Evolutionary conservation across 1,140 invertebrate species (phyloP), one percentile per base, ranked within the genome.

Genomic region (Bombus superbus): DNA sequence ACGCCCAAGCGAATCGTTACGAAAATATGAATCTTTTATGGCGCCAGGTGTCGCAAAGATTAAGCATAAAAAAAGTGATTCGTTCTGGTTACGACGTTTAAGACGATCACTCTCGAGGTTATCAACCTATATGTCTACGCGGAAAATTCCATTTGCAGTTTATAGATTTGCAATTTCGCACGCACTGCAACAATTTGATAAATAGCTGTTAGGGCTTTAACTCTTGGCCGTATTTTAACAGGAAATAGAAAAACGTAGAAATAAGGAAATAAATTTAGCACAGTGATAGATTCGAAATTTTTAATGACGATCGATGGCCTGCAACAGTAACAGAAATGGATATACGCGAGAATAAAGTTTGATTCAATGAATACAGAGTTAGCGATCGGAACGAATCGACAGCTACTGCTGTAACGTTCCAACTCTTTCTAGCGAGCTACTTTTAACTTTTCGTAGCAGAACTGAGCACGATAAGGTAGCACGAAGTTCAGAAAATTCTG

Each of bases 1-100:
- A 73, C 15, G 42, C 9, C 15, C 2, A 15, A 10, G n/a, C 28
- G 28, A 68, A 42, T 59, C 38, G 57, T 77, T 77, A 13, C 1
- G 28, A 25, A 77, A 62, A 77, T 62, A 77, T 40, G 75, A 77
- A 77, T 77, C 44, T 28, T 59, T 77, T 77, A 38, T 71, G 35
- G 28, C 69, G 40, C 2, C 9, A 22, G 35, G 68, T 69, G 69
- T 71, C 69, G 28, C 69, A 13, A 71, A 38, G 66, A 68, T 68
- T 68, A 68, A 35, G 18, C 35, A 38, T 68, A 25, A 68, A 68
- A 68, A 38, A 18, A 38, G 35, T 68, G 66, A 38, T 68, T 68
- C 6, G 22, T 10, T 22, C 9, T 68, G 35, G 18, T 68, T 35
- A 68, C 9, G 18, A 38, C 18, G 9, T 68, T 18, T 68, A 68